Conservation (phyloP, 2,888 invertebrate genomes). For the Geophilus truncorum region DNA sequence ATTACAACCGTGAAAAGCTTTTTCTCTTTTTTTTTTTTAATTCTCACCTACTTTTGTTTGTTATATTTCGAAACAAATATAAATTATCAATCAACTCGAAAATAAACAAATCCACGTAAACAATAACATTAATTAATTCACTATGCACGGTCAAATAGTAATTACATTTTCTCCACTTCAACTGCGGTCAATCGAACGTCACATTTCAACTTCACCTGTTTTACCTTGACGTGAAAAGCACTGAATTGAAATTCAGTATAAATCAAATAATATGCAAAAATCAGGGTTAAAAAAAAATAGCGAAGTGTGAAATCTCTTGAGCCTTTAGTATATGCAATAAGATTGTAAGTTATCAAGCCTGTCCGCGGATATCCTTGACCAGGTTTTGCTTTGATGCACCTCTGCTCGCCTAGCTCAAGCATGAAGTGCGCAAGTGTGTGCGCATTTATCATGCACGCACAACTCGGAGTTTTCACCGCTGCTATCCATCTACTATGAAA, state of each 20-base stretch:
- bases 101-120: no score
- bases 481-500: background rate
- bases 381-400: background rate
- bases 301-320: background rate
- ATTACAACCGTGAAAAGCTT: background rate
- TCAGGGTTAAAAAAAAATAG: background rate
- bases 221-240: no score
- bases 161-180: no score
- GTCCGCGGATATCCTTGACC: background rate
- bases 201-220: background rate
- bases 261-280: background rate
- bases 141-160: no score
- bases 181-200: no score
- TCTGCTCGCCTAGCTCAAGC: background rate
- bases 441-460: background rate
- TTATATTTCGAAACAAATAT: no score
- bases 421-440: background rate
- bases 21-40: background rate
- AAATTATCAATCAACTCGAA: no score
- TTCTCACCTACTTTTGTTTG: background rate
- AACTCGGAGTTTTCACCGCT: background rate
- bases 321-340: background rate
- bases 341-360: background rate
- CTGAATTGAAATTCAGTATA: background rate
- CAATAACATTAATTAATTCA: no score